Base-by-base conservation (phyloP, 1,140 invertebrate species). In the Microplitis demolitor region DNA sequence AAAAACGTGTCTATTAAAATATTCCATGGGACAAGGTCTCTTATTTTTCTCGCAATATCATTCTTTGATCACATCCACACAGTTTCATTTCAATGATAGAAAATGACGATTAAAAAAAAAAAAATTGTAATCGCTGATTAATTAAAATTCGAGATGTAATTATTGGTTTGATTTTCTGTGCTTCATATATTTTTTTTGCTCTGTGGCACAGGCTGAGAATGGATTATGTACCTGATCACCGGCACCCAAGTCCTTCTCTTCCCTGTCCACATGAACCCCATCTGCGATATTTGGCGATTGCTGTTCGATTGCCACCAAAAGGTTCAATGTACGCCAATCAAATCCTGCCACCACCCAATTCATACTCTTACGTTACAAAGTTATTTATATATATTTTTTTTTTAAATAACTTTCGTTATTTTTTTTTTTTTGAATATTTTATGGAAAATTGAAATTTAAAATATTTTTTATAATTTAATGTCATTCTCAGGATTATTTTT, bases 271-370 rank as follows among this genome's bases (percentile, higher is more conserved):
- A 89, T 99, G 96, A 39, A 99, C 98, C 82, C 97, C 98, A 82
- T 94, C 91, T 67, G 98, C 97, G 88, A 99, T 99, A 88, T 99
- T 94, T 74, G 96, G 95, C 79, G 95, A 97, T 90, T 99, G 98
- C 88, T 99, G 92, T 89, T 99, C 97, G 84, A 99, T 89, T 74
- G 97, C 97, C 87, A 99, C 93, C 87, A 99, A 91, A 81, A 99
- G 95, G 91, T 99, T 99, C 89, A 98, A 96, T 78, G 98, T 99
- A 88, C 95, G 95, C 92, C 96, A 98, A 92, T 99, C 98, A 91
- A 99, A 99, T 88, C 98, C 98, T 87, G 85, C 80, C 82, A 87
- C 82, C 81, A 85, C 78, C 82, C 39, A 45, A 86, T 83, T 81
- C 13, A 86, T 78, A 85, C 69, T 76, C 81, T 84, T 84, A 82